Conservation (phyloP, 2,113 vertebrate species). For the Polyodon spathula region DNA sequence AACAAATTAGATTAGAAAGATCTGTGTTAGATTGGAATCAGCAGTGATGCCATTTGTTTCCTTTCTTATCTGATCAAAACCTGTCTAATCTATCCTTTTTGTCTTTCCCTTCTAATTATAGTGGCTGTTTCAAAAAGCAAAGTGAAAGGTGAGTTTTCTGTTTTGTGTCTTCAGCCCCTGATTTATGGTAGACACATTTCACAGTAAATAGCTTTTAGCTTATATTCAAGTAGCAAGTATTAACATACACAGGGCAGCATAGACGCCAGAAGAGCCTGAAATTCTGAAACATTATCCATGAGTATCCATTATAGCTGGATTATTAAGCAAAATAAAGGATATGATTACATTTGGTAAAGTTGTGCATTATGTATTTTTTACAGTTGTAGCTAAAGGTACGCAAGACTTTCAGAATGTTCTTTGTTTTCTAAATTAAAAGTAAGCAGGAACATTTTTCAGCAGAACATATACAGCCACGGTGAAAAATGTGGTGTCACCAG, state of each 20-base stretch:
- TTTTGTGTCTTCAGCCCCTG: slow-evolving; percentile 50
- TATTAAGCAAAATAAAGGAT: too few species aligned
- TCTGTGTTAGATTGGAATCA: slow-evolving; percentile 17
- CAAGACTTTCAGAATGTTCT: too few species aligned
- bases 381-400: too few species aligned
- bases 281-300: slow-evolving; percentile 22
- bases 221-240: slow-evolving; percentile 35
- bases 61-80: slow-evolving; percentile 12
- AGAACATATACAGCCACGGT: too few species aligned
- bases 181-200: slow-evolving; percentile 53
- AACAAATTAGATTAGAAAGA: not conserved
- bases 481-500: too few species aligned
- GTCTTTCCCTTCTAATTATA: slow-evolving; percentile 42
- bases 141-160: slow-evolving; percentile 66
- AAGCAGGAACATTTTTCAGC: too few species aligned
- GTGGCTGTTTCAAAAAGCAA: slow-evolving; percentile 64
- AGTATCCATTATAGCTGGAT: too few species aligned
- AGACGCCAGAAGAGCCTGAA: slow-evolving; percentile 22
- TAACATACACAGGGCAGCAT: slow-evolving; percentile 39
- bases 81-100: slow-evolving; percentile 43
- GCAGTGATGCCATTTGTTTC: slow-evolving; percentile 21
- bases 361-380: too few species aligned
- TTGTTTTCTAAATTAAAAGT: too few species aligned
- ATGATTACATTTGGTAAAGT: too few species aligned
- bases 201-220: slow-evolving; percentile 52